Base-by-base conservation (phyloP, 2,113 vertebrate species). In the Pseudorhombus dupliciocellatus region DNA sequence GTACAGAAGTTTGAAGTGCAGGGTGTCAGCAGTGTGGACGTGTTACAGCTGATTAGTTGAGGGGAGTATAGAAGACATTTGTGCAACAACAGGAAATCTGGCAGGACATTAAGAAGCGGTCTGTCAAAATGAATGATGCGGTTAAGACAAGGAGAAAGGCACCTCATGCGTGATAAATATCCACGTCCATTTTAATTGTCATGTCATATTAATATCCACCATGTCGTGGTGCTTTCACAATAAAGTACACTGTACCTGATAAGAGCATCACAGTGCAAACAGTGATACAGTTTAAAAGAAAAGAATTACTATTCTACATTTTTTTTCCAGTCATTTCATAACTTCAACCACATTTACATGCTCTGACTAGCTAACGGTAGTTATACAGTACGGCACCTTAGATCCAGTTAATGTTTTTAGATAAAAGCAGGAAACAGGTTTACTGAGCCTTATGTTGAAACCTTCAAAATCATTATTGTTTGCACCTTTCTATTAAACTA, bases 1-100 rank as follows among this genome's bases (percentile, higher is more conserved):
- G 59, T 20, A 40, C 2, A 52, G 10, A 20, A 18, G 55, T 76
- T 76, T 65, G 56, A 76, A 54, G 66, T 66, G 51, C 42, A 40
- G 40, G 22, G 51, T 63, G 71, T 34, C 37, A 46, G 76, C 56
- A 53, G 24, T 25, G 66, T 50, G 40, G 66, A 69, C 48, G 50
- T 74, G 26, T 85, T 83, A 81, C 10, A 56, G 55, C 31, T 61
- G 22, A 84, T 87, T 88, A 83, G 79, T 87, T 68, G n/a, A 58
- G 59, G 30, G 55, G 30, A 37, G 16, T 56, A 26, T 59, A 26
- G 40, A 37, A 5, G 18, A 25, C 26, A 22, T 11, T 55, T 68
- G 52, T 55, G 22, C 7, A 73, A 59, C 30, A 67, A 55, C 18
- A 77, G 6, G 24, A 70, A 4, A 46, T 61, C 57, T 67, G 25